Evolutionary conservation across 2,113 vertebrate genomes (phyloP), one percentile per base, ranked within the genome.

Genomic region (Thalassarche chlororhynchos): DNA sequence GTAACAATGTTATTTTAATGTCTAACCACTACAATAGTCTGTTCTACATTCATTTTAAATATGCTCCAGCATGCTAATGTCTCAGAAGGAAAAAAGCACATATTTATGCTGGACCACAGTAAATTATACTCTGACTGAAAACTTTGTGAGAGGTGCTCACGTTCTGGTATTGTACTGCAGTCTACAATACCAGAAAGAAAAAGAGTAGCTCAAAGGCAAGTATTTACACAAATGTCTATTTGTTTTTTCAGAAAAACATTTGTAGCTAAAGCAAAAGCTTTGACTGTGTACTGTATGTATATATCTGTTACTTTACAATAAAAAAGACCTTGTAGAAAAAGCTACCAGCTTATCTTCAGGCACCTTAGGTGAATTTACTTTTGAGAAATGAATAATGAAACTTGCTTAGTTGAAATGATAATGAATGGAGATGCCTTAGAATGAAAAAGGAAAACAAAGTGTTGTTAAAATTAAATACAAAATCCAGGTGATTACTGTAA

Each of bases 301-400:
- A 36, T 86, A 82, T 71, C 71, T 79, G 62, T 51, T 97, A 91
- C 28, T 74, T 92, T 82, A 91, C 70, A 93, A 95, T 68, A 90
- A 90, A 96, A 92, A 96, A 92, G 47, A 74, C 28, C 3, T 14
- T 15, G 49, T 28, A 85, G 78, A 84, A 95, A 97, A 96, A 96
- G 40, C 60, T 68, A 90, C 65, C 89, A 91, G 31, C 19, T 90
- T 92, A 74, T 72, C 57, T 94, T 92, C 61, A 68, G 65, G 76
- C 90, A 97, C 78, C 74, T 95, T 68, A 94, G 38, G 71, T 85
- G 85, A 96, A 97, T 91, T 95, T 95, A 71, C 60, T 87, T 97
- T 74, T 92, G 62, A 90, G 90, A 95, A 89, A 65, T 89, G 49
- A 97, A 90, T 95, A 97, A 89, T 64, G 75, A 84, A 88, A 90